Conservation (phyloP, 2,888 invertebrate species). For the Meliscaeva auricollis region DNA sequence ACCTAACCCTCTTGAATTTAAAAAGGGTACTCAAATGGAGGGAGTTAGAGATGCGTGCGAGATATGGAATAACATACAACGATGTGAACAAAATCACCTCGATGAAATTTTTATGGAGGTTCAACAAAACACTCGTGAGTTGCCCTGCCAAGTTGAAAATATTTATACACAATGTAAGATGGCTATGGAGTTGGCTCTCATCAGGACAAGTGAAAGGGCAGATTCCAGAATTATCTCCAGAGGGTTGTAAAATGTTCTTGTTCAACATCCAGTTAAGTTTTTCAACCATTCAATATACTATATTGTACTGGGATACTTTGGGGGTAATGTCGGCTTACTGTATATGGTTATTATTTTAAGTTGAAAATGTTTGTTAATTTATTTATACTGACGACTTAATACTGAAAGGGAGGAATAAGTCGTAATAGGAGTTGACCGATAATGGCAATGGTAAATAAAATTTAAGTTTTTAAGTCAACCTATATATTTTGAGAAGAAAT, state of each 20-base stretch:
- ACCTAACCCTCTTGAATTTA: constrained; percentile 23
- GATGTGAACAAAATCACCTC: constrained; percentile 47
- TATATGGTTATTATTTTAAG: constrained; percentile 20
- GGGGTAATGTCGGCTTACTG: not conserved
- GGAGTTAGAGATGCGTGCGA: constrained; percentile 24
- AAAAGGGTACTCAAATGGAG: constrained; percentile 27
- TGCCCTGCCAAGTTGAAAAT: constrained; percentile 5
- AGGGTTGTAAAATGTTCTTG: constrained; percentile 29
- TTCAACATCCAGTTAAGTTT: constrained; percentile 30
- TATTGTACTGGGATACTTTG: not conserved
- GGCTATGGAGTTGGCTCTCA: constrained; percentile 1
- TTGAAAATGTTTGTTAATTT: constrained; percentile 10
- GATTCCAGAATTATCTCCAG: constrained; percentile 14
- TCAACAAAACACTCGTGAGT: constrained; percentile 15
- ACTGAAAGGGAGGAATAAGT: not conserved
- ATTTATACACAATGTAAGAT: not conserved
- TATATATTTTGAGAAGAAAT: not conserved
- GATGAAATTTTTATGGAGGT: constrained; percentile 43
- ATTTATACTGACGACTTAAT: constrained; percentile 28
- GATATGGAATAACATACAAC: constrained; percentile 21
- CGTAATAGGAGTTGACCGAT: not conserved
- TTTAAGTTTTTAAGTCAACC: not conserved
- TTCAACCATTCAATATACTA: not conserved
- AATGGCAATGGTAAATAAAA: not conserved
- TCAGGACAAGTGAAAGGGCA: constrained; percentile 18